A percentile compares a stretch with the other conserved stretches of the same genome.
Evolutionary conservation across 1,140 invertebrate genomes (phyloP).

Genomic region (Brachionus rubens): DNA sequence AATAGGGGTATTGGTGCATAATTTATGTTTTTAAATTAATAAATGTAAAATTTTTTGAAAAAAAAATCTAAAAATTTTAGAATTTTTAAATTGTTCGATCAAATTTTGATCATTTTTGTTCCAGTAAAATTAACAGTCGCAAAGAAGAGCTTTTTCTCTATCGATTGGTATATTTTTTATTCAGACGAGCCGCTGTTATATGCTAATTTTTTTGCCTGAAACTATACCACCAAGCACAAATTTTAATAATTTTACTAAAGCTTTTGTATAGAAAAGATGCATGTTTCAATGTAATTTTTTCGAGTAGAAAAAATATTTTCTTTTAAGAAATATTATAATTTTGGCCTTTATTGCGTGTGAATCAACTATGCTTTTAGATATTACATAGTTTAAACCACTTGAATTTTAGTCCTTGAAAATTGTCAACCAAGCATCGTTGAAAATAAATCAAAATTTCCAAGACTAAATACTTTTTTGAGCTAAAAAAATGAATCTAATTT

Average conservation of each 20-base stretch:
- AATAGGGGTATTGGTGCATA: not conserved
- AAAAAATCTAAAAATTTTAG: not conserved
- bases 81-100: slow-evolving; percentile 7
- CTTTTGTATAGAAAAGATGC: slow-evolving; percentile 9
- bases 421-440: too few species aligned
- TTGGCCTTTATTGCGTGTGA: not conserved
- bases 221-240: not conserved
- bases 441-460: too few species aligned
- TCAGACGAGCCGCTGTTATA: not conserved
- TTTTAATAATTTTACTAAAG: not conserved
- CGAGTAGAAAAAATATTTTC: not conserved
- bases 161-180: not conserved
- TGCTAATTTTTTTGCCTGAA: not conserved
- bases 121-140: not conserved
- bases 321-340: slow-evolving; percentile 36
- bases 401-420: too few species aligned
- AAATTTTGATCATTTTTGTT: not conserved
- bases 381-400: too few species aligned
- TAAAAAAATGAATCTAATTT: too few species aligned
- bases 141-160: not conserved
- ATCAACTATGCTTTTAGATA: too few species aligned
- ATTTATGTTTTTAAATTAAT: not conserved
- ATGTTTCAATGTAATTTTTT: slow-evolving; percentile 36
- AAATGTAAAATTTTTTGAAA: not conserved
- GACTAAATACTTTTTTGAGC: too few species aligned